phyloP scores from a whole-genome alignment of 2,888 invertebrate species.

The Torymus texanus region DNA sequence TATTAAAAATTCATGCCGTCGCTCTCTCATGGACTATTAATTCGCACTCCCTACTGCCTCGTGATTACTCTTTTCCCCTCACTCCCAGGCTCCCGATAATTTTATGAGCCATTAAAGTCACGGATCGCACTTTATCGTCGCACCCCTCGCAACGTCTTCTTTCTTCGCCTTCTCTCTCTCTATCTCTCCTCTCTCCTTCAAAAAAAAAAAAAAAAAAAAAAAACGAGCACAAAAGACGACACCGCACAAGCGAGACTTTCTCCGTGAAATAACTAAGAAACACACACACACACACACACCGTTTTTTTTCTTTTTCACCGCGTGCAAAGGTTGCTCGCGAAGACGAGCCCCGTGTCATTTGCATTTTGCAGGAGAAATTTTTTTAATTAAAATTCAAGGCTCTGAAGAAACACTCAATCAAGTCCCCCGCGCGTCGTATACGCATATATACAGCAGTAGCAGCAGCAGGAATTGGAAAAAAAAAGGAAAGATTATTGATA shows the following conservation, averaged over 20 bases:
- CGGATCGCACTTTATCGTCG: conserved; percentile 29
- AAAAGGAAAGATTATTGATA: too few species aligned
- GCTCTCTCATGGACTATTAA: conserved; percentile 11
- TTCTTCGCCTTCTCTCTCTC: background rate
- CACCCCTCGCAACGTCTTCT: background rate
- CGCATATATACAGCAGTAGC: background rate
- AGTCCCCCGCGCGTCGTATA: background rate
- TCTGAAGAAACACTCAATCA: conserved; percentile 16
- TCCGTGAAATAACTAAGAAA: conserved; percentile 18
- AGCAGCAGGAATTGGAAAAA: too few species aligned
- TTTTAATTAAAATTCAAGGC: conserved; percentile 45
- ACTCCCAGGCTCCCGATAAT: conserved; percentile 36
- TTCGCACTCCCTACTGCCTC: conserved; percentile 6
- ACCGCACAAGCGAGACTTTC: conserved; percentile 13
- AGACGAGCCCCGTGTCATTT: too few species aligned
- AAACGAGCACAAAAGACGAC: conserved; percentile 6
- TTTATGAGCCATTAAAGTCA: conserved; percentile 51
- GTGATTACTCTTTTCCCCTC: conserved; percentile 20
- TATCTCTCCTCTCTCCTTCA: too few species aligned
- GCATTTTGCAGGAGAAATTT: conserved; percentile 30
- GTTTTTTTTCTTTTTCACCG: conserved; percentile 3
- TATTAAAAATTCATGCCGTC: background rate
- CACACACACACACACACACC: background rate
- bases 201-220: too few species aligned
- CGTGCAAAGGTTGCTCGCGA: background rate